Base-by-base conservation (phyloP, 1,140 invertebrate genomes). In the Lordiphosa collinella region DNA sequence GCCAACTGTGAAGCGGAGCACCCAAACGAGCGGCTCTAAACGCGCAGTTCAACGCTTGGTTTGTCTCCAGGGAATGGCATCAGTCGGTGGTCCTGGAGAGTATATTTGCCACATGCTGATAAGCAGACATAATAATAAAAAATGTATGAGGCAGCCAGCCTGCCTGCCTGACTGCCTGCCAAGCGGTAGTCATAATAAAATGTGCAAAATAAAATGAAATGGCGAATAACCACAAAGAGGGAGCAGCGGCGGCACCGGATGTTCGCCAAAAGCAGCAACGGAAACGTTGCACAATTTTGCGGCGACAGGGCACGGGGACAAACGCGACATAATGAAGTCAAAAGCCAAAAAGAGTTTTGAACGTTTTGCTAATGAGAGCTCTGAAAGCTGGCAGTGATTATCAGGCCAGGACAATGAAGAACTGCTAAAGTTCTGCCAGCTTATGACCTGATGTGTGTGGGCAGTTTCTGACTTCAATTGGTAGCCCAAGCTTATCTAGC, bases 101-200 rank as follows among this genome's bases (percentile, higher is more conserved):
- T 79, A 79, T 82, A 82, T 82, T 82, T 82, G 76, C 76, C 76
- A 82, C 76, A 82, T 82, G 76, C 76, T 82, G 76, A 82, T 82
- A 82, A 82, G 76, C 76, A 82, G 76, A 82, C 76, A 82, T 82
- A 82, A 82, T 82, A 84, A 82, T 82, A 82, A 82, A 82, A 82
- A 82, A 82, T 82, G 76, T 82, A 82, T 82, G 76, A 76, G 22
- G 76, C 50, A 38, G 49, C 8, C 16, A 10, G n/a, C n/a, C 10
- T 3, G n/a, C n/a, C 37, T 9, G 8, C 37, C 47, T 14, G 47
- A n/a, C 52, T 63, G 74, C 56, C 65, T 62, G 57, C 65, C 75
- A 82, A 80, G 58, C 71, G 70, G 60, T 66, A 71, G 75, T 71
- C 76, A 82, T 82, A 82, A 82, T 82, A 82, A 82, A 82, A 82